Evolutionary conservation across 2,113 vertebrate species (phyloP).

Genomic region (Redunca redunca): DNA sequence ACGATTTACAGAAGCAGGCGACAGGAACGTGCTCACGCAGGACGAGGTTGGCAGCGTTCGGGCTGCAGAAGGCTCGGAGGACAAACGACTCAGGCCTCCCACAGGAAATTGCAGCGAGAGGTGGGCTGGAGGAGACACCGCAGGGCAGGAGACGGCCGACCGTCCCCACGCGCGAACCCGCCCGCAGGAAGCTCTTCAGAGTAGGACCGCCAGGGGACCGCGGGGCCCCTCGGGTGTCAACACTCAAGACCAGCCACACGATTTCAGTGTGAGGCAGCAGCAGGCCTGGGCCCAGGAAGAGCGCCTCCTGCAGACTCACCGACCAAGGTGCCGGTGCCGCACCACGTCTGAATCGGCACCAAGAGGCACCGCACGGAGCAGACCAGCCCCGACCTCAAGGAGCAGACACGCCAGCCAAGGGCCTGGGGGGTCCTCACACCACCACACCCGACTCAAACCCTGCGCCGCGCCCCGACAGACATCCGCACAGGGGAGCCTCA

Average conservation of each 20-base stretch:
- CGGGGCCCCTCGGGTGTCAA: rapidly evolving
- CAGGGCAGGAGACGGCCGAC: background rate
- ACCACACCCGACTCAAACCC: background rate
- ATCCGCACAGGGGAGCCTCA: background rate
- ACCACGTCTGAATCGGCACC: rapidly evolving
- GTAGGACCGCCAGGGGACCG: background rate
- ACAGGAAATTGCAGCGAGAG: background rate
- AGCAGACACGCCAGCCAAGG: background rate
- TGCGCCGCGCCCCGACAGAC: too few relatives aligned
- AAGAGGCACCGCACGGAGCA: rapidly evolving
- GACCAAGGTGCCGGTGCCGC: background rate
- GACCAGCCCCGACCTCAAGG: background rate
- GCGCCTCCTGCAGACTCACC: background rate
- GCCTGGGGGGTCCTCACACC: rapidly evolving
- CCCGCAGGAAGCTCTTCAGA: background rate
- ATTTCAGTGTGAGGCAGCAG: rapidly evolving
- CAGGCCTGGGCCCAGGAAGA: background rate
- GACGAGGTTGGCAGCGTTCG: background rate
- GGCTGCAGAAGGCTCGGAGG: background rate
- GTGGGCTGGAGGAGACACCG: background rate
- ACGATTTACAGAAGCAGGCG: background rate
- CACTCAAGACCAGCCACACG: background rate
- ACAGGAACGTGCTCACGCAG: background rate
- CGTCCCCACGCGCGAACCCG: rapidly evolving
- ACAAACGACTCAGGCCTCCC: background rate